Conservation (phyloP, 2,797 vertebrate genomes). For the Cyprinella venusta region DNA sequence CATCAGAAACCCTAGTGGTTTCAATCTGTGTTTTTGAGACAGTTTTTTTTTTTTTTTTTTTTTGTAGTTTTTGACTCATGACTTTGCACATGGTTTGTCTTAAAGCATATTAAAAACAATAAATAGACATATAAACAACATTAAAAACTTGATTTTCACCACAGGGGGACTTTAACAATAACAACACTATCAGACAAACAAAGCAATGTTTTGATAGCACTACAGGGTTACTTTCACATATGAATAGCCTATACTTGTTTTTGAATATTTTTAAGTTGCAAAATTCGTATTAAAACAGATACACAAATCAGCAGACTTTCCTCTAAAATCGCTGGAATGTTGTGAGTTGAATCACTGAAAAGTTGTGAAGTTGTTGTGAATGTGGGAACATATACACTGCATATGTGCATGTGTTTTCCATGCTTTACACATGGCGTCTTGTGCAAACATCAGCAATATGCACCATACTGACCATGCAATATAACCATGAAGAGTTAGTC, state of each 20-base stretch:
- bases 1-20: no score
- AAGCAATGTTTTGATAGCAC: neutral
- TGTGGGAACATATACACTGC: neutral
- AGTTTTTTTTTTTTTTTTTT: no score
- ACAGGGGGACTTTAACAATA: no score
- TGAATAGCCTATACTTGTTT: neutral
- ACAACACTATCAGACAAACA: neutral
- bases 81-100: no score
- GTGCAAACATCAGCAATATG: constrained; percentile 13
- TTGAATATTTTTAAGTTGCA: neutral
- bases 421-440: constrained; percentile 21
- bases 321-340: constrained; percentile 12
- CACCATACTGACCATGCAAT: constrained; percentile 15
- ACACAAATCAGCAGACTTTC: neutral
- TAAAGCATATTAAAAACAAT: no score
- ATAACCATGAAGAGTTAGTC: constrained; percentile 26
- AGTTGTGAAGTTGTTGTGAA: constrained; percentile 20
- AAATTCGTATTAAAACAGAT: neutral
- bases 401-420: constrained; percentile 14
- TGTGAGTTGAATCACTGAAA: constrained; percentile 10
- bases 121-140: no score
- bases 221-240: neutral
- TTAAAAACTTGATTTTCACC: no score
- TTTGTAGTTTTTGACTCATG: no score
- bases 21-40: no score